These are phyloP conservation scores for Xanthia icteritia DNA, from an alignment of 2,888 invertebrate genomes.

Conservation along the genomic window DNA sequence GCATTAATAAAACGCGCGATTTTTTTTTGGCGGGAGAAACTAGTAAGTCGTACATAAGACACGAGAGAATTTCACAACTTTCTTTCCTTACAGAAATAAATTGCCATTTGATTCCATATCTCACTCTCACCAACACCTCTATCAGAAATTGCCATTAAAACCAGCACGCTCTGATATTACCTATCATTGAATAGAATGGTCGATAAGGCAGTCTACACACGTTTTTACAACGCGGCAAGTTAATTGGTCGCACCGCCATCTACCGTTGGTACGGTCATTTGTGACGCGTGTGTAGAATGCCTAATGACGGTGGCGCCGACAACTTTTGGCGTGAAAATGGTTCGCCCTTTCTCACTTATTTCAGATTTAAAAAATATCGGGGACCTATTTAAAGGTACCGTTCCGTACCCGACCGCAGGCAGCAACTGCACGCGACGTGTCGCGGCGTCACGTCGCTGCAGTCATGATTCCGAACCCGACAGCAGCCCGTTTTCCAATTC, in stretches of 20 bases:
- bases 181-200: conserved; percentile 66
- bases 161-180: conserved; percentile 42
- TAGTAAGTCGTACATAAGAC: background rate
- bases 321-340: conserved; percentile 46
- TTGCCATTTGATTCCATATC: background rate
- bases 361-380: conserved; percentile 31
- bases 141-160: conserved; percentile 36
- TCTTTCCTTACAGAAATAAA: background rate
- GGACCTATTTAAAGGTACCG: background rate
- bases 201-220: conserved; percentile 75
- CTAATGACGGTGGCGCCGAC: conserved; percentile 60
- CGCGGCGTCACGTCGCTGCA: too few species aligned
- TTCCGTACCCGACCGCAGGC: too few species aligned
- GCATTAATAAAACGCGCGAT: too few species aligned
- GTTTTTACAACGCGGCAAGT: conserved; percentile 76
- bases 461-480: too few species aligned
- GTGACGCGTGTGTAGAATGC: conserved; percentile 73
- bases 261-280: conserved; percentile 72
- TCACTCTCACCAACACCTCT: background rate
- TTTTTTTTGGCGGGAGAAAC: too few species aligned
- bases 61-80: background rate
- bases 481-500: too few species aligned
- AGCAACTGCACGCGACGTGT: too few species aligned
- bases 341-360: conserved; percentile 44
- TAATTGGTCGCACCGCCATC: conserved; percentile 76